Evolutionary conservation across 2,888 invertebrate genomes (phyloP), one percentile per base, ranked within the genome.

Genomic region (Brachyopa scutellaris): DNA sequence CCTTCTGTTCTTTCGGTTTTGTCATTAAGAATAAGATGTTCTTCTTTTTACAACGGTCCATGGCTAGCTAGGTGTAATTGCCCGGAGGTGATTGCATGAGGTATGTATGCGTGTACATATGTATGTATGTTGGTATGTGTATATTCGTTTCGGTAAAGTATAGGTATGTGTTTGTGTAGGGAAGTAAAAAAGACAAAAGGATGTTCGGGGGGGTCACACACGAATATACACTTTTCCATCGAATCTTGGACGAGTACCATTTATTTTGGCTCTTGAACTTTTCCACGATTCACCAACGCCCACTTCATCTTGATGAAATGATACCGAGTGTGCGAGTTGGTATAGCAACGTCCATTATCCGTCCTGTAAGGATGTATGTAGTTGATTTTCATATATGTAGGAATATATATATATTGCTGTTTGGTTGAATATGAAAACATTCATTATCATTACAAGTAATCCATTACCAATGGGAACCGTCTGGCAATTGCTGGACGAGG

Each of bases 1-100:
- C 57, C 59, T 69, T 45, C 36, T 64, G 70, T 77, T 72, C 59
- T 66, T 77, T 61, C 77, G 70, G 49, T 66, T 82, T 77, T 77
- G 70, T 72, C 77, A 82, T 82, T 66, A 82, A 82, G 77, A 82
- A 82, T 77, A 82, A 72, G 82, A 72, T 53, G 77, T 61, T 82
- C 55, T 72, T 66, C 38, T 45, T 59, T 76, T 62, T 33, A 40
- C 64, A 45, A 31, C 57, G 70, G 70, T 73, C 73, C 73, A 59
- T 73, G 73, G 70, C 61, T 59, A 70, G 64, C 47, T 61, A 77
- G 76, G 82, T 82, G 82, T 82, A 82, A 82, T 82, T 82, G 77
- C 82, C 77, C 77, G 66, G 47, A 77, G 82, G 82, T 66, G 70
- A 82, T 70, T 70, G 47, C 53, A 64, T 36, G 57, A 36, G 33